phyloP scores from a whole-genome alignment of 1,140 invertebrate genomes.

The Frieseomelitta varia region DNA sequence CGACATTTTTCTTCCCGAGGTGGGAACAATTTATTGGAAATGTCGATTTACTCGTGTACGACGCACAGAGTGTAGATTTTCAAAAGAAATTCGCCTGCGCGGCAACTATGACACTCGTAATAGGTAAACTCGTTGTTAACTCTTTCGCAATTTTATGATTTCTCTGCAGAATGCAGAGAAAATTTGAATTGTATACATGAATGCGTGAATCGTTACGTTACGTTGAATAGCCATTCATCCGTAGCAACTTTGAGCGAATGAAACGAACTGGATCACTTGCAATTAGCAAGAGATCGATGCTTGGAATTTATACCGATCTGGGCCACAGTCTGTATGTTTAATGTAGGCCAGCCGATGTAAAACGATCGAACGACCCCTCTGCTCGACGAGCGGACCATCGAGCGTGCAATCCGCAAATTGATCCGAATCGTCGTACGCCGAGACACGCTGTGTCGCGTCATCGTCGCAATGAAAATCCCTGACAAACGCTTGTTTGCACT shows the following conservation, averaged over 20 bases:
- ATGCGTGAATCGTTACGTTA: too few relatives aligned
- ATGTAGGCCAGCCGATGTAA: slow-evolving; percentile 2
- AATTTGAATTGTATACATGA: too few relatives aligned
- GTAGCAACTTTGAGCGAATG: neutral
- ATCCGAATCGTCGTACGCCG: slow-evolving; percentile 7
- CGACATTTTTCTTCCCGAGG: neutral
- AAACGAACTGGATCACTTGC: neutral
- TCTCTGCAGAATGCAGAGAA: too few relatives aligned
- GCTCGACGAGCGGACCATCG: neutral
- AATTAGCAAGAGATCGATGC: neutral
- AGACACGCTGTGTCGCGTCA: neutral
- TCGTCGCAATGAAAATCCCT: slow-evolving; percentile 1
- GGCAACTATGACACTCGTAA: too few relatives aligned
- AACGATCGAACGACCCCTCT: slow-evolving; percentile 9
- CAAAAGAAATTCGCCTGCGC: too few relatives aligned
- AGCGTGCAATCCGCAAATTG: slow-evolving; percentile 27
- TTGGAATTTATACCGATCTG: slow-evolving; percentile 33
- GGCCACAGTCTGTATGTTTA: slow-evolving; percentile 11
- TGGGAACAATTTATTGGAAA: too few relatives aligned
- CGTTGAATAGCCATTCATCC: neutral
- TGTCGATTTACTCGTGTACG: too few relatives aligned
- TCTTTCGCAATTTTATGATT: too few relatives aligned
- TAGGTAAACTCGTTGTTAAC: too few relatives aligned
- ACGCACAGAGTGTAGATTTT: too few relatives aligned
- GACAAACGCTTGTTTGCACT: neutral